Conservation (phyloP, 2,797 vertebrate genomes). For the Fistularia tabacaria region DNA sequence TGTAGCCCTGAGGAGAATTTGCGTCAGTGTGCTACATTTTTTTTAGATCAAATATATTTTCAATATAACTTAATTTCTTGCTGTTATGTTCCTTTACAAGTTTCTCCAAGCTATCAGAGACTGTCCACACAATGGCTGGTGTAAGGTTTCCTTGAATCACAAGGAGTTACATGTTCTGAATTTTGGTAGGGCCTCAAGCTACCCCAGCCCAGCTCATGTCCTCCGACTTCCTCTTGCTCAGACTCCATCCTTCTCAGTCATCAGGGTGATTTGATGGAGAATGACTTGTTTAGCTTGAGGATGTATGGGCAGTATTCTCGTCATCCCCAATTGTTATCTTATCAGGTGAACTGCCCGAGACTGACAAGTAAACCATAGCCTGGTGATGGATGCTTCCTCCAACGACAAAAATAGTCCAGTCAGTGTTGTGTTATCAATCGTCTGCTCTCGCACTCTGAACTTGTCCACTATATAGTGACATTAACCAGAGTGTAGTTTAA, state of each 20-base stretch:
- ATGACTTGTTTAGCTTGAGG: conserved; percentile 53
- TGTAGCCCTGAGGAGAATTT: too few species aligned
- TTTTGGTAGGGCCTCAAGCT: conserved; percentile 13
- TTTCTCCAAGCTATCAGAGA: conserved; percentile 21
- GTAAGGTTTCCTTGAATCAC: conserved; percentile 50
- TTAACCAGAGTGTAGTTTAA: conserved; percentile 1
- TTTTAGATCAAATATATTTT: neutral
- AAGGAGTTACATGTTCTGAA: conserved; percentile 7
- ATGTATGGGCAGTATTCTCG: conserved; percentile 54
- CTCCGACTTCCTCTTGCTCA: conserved; percentile 45
- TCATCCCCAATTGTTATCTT: conserved; percentile 64
- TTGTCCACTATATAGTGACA: conserved; percentile 13
- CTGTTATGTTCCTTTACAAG: conserved; percentile 23
- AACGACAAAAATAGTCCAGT: conserved; percentile 33
- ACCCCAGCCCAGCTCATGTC: conserved; percentile 32
- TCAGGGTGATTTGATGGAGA: conserved; percentile 22
- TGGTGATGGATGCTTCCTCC: conserved; percentile 69
- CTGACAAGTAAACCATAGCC: conserved; percentile 33
- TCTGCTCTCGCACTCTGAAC: conserved; percentile 24
- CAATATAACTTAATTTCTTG: neutral
- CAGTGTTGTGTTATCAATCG: conserved; percentile 27
- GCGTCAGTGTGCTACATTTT: neutral
- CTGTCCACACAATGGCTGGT: conserved; percentile 59
- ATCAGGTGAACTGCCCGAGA: conserved; percentile 57
- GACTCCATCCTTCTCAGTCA: conserved; percentile 73